A percentile compares a stretch with the other conserved stretches of the same genome.
Evolutionary conservation across 1,140 invertebrate genomes (phyloP).

Genomic region (Andrena cerasifolii): DNA sequence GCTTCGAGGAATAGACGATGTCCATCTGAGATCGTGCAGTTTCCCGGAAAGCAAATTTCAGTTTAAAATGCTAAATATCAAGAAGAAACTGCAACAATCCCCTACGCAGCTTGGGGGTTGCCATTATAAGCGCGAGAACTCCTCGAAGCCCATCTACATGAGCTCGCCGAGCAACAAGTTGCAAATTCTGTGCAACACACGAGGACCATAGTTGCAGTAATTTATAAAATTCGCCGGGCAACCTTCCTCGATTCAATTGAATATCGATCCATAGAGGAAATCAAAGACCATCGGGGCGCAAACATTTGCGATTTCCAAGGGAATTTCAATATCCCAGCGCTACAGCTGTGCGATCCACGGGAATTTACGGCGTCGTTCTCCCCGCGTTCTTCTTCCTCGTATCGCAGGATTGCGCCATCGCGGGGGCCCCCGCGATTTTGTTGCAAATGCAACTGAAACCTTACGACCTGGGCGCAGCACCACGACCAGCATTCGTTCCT

Average conservation of each 20-base stretch:
- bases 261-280: neutral
- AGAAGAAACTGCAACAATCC: too few relatives aligned
- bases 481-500: constrained; percentile 32
- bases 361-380: neutral
- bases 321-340: neutral
- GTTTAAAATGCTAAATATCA: too few relatives aligned
- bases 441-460: constrained; percentile 34
- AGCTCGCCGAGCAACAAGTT: neutral
- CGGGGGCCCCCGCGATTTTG: neutral
- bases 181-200: neutral
- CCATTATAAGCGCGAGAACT: neutral
- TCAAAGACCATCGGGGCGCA: neutral
- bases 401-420: neutral
- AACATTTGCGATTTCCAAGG: neutral
- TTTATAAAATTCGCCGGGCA: neutral
- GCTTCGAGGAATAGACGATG: too few relatives aligned
- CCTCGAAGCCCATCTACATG: neutral
- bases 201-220: neutral
- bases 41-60: neutral
- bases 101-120: too few relatives aligned
- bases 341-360: constrained; percentile 2
- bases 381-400: neutral
- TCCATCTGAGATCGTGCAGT: too few relatives aligned
- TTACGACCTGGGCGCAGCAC: constrained; percentile 16
- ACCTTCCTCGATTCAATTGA: neutral